phyloP scores from a whole-genome alignment of 2,888 invertebrate species.

The Agonopterix arenella region DNA sequence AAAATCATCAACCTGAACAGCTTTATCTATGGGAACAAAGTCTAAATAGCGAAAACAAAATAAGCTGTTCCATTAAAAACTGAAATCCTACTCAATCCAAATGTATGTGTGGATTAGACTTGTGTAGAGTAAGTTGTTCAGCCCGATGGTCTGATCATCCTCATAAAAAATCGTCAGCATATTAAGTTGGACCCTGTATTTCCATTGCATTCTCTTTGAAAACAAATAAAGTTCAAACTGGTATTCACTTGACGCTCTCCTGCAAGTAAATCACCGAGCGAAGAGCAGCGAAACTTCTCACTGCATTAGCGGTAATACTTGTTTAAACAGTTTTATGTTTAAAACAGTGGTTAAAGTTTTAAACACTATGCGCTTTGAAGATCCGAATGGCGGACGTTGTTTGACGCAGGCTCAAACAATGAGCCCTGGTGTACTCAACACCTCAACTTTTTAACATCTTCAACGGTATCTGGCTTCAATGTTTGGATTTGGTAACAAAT shows the following conservation, averaged over 20 bases:
- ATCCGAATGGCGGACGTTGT: slow-evolving; percentile 51
- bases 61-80: no score
- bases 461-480: slow-evolving; percentile 38
- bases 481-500: slow-evolving; percentile 43
- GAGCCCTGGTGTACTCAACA: slow-evolving; percentile 54
- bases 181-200: no score
- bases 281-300: slow-evolving; percentile 34
- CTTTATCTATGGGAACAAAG: no score
- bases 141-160: no score
- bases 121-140: no score
- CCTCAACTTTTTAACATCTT: slow-evolving; percentile 60
- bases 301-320: slow-evolving; percentile 57
- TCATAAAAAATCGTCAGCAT: no score
- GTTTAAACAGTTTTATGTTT: slow-evolving; percentile 31
- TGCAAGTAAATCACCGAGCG: slow-evolving; percentile 16
- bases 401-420: slow-evolving; percentile 59
- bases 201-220: neutral
- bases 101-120: no score
- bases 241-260: slow-evolving; percentile 2
- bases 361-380: slow-evolving; percentile 47
- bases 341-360: slow-evolving; percentile 7
- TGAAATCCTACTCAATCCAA: neutral
- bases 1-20: no score
- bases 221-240: slow-evolving; percentile 1
- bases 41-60: no score